phyloP scores from a whole-genome alignment of 2,113 vertebrate species.

The Ardeotis arabs region DNA sequence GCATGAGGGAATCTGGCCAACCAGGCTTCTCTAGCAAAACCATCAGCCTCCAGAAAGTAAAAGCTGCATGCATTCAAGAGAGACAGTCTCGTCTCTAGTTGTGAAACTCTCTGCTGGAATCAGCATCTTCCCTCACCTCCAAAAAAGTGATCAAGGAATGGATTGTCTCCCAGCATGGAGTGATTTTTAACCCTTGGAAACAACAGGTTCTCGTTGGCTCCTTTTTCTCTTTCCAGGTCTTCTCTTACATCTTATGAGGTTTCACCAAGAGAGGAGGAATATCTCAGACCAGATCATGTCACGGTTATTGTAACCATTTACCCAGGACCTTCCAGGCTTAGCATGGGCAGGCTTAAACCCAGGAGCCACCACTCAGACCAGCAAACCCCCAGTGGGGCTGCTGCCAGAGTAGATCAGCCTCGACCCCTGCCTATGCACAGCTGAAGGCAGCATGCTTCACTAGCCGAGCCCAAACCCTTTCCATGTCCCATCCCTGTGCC shows the following conservation, averaged over 20 bases:
- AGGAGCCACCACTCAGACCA: neutral
- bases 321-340: neutral
- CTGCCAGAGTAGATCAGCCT: neutral
- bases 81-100: neutral
- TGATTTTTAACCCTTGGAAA: neutral
- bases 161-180: neutral
- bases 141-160: neutral
- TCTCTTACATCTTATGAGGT: neutral
- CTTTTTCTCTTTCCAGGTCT: neutral
- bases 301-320: neutral
- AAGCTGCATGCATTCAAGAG: neutral
- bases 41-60: neutral
- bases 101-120: neutral
- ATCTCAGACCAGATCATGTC: neutral
- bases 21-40: neutral
- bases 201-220: neutral
- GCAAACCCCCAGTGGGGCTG: neutral
- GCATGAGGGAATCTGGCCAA: neutral
- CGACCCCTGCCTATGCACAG: neutral
- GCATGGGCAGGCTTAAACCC: neutral
- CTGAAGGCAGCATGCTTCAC: neutral
- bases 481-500: neutral
- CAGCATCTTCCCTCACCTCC: neutral
- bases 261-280: neutral
- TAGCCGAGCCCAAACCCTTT: neutral